Evolutionary conservation across 2,113 vertebrate genomes (phyloP).

Genomic region (Nannospalax galili): DNA sequence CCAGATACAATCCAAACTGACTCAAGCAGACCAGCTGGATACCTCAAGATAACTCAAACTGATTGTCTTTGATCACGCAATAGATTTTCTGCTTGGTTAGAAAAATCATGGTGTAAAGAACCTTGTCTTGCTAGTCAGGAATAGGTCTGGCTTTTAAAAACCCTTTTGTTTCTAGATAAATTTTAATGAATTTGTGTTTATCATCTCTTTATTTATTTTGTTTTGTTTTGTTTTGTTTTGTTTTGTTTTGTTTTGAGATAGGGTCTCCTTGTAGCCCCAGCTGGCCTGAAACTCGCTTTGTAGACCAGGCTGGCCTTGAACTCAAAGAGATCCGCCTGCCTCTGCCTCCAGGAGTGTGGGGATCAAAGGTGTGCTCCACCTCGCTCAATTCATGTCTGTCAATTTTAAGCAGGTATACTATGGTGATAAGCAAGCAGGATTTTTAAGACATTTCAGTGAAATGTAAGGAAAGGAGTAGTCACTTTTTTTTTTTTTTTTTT

Average conservation of each 20-base stretch:
- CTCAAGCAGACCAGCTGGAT: neutral
- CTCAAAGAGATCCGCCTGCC: too few relatives aligned
- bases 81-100: neutral
- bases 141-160: neutral
- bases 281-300: too few relatives aligned
- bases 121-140: neutral
- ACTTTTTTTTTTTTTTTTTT: too few relatives aligned
- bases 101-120: neutral
- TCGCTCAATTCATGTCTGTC: too few relatives aligned
- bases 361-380: too few relatives aligned
- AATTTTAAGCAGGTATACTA: neutral
- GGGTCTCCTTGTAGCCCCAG: too few relatives aligned
- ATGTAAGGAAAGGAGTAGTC: neutral
- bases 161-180: neutral
- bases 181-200: neutral
- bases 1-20: neutral
- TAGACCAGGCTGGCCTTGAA: too few relatives aligned
- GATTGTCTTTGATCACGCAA: neutral
- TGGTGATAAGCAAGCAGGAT: neutral
- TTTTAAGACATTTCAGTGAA: neutral
- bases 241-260: too few relatives aligned
- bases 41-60: neutral
- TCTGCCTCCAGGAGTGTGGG: too few relatives aligned
- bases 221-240: too few relatives aligned
- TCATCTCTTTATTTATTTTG: too few relatives aligned